Base-by-base conservation (phyloP, 2,797 vertebrate species). In the Spea hammondii region DNA sequence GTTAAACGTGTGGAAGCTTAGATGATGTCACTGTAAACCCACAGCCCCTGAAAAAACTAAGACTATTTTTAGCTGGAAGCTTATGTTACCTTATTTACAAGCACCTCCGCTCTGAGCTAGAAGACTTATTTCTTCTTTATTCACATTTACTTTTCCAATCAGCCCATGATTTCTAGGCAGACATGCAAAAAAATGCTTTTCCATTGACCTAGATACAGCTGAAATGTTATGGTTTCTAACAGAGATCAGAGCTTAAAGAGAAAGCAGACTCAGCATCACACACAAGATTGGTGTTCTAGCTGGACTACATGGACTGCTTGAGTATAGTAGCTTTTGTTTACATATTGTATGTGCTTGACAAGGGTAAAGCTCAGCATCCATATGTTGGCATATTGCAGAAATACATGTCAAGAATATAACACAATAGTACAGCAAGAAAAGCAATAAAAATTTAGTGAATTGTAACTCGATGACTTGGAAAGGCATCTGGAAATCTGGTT, bases 151-250 rank as follows among this genome's bases (percentile, higher is more conserved):
- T 12, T 68, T 66, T 49, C 46, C 14, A 67, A 67, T 4, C 45
- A 45, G 6, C n/a, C 65, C 5, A 12, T 48, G 32, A 51, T 65
- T 74, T 74, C 48, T 13, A 66, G 54, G 49, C 73, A 68, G 57
- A 32, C 8, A 47, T 65, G 60, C 65, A 46, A 45, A 45, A 57
- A 48, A 68, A 68, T 59, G 67, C 65, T 76, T 65, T 51, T 54
- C 55, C 55, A 54, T 47, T 77, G 66, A 70, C 75, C 75, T 77
- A 70, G 4, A 70, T 77, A 60, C 55, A 77, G 47, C 0, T 49
- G n/a, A 44, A 67, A 6, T 55, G 12, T 8, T 44, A 32, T 5
- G 51, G 7, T 53, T 64, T 67, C 46, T 48, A 65, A 65, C 50
- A 48, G 8, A 14, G 9, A 10, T 68, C 8, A 55, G 49, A n/a